These are phyloP conservation scores for Neria commutata DNA, from an alignment of 2,888 invertebrate genomes.

Conservation along the genomic window DNA sequence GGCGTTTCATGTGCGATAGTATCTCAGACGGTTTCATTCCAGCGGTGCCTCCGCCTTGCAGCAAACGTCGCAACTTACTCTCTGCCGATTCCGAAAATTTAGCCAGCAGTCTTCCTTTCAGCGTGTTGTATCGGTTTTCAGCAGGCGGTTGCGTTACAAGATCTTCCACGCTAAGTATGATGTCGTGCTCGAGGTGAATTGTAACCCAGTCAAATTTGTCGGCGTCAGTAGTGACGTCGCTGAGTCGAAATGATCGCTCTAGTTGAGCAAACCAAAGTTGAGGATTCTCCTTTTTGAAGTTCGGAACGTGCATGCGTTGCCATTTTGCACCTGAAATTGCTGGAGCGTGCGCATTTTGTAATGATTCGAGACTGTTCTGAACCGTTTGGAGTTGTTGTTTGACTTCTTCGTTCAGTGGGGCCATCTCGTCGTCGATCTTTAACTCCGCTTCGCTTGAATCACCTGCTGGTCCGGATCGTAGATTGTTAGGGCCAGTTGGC, in stretches of 20 bases:
- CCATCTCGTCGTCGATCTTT: too few species aligned
- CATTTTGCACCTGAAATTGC: not conserved
- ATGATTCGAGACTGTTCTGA: too few species aligned
- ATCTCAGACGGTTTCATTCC: too few species aligned
- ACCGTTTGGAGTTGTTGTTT: too few species aligned
- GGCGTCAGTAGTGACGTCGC: conserved; percentile 4
- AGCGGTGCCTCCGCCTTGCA: not conserved
- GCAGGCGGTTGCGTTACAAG: not conserved
- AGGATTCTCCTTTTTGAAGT: conserved; percentile 10
- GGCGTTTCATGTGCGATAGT: too few species aligned
- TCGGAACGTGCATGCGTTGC: conserved; percentile 8
- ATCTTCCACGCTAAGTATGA: too few species aligned
- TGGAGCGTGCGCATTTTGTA: not conserved
- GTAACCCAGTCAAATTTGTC: conserved; percentile 19
- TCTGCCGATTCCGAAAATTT: too few species aligned
- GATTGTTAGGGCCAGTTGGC: too few species aligned
- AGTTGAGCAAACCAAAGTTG: conserved; percentile 20
- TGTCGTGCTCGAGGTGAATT: too few species aligned
- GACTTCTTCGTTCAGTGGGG: too few species aligned
- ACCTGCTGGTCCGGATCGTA: not conserved
- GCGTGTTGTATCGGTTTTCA: not conserved
- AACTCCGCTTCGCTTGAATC: too few species aligned
- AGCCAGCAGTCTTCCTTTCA: too few species aligned
- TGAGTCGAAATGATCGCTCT: conserved; percentile 15
- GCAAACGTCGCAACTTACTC: not conserved